Evolutionary conservation across 1,140 invertebrate species (phyloP), one percentile per base, ranked within the genome.

Genomic region (Leptinotarsa lineolata): DNA sequence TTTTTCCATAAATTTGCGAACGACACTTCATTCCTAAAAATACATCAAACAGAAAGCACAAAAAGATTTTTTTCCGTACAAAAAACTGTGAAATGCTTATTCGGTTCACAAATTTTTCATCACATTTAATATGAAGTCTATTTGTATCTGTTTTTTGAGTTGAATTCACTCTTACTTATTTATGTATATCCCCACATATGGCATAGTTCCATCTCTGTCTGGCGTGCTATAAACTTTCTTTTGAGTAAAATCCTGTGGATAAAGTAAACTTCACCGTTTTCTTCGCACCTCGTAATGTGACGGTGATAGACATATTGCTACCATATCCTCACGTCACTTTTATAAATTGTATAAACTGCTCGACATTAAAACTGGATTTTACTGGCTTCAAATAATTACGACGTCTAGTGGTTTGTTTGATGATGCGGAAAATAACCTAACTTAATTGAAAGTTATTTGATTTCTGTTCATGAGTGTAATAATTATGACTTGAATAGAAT

Each of bases 221-320:
- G 20, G 54, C 54, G 58, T 70, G 48, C 67, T 58, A 74, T 74
- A 76, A 74, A 78, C 68, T 74, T 74, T 70, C 70, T 72, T 76
- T 74, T 69, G 72, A 76, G 44, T 73, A 72, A 78, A 78, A 75
- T 76, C 74, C 63, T 70, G 69, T 61, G 71, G 72, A 72, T 76
- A 75, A 76, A 74, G 77, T 76, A 78, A 78, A 78, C 72, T 76
- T 73, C 70, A 74, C 67, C 77, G 75, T 78, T 74, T 78, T 74
- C 68, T 75, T 77, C 68, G 72, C 76, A 72, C 76, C 76, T 77
- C 76, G 74, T 77, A 77, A 77, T 65, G 60, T 48, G 61, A 39
- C 74, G 59, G 22, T 74, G 77, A 78, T 73, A 76, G 77, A 78
- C 77, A 78, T 70, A 78, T 71, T 59, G 67, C 72, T 69, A 61